Evolutionary conservation across 2,113 vertebrate genomes (phyloP), one percentile per base, ranked within the genome.

Genomic region (Rhabdomys dilectus): DNA sequence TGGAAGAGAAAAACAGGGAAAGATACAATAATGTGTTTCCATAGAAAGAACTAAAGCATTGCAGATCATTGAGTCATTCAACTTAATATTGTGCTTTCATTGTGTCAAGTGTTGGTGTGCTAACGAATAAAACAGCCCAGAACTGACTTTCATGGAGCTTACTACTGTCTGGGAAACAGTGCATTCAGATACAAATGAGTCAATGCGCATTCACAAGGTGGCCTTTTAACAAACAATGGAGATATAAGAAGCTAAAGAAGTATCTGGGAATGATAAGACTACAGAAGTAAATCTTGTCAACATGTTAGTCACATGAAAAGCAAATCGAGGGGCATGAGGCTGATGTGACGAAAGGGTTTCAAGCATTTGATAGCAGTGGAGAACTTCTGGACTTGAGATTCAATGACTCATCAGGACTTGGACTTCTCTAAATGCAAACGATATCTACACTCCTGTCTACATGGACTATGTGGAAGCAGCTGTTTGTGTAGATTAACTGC

Each of bases 401-500:
- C 58, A 58, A 10, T 48, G 80, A 70, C 91, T 91, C 78, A 51
- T 88, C 34, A 45, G 72, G 81, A 58, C 58, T 22, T 80, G 19
- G 34, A 21, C 34, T 70, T 93, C 24, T 64, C 45, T 42, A 88
- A 78, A 94, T 81, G 39, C 70, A 91, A 86, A 93, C 36, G 86
- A 81, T 58, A 95, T 22, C 45, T 45, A 6, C 1, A 89, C 51
- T 81, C 56, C 21, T 45, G 60, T 86, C 91, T 87, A 29, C 7
- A 9, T 34, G 6, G 26, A 73, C 48, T 78, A 0, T 45, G 62
- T 2, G 34, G 70, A 96, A 94, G 88, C 90, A 96, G 93, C 96
- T 94, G 88, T 56, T 48, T 86, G 39, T 75, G 78, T 91, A 97
- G 95, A 90, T 4, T 89, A 95, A 93, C 82, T 92, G 82, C 91